These are phyloP conservation scores for Huso huso DNA, from an alignment of 2,797 vertebrate species.

Conservation along the genomic window DNA sequence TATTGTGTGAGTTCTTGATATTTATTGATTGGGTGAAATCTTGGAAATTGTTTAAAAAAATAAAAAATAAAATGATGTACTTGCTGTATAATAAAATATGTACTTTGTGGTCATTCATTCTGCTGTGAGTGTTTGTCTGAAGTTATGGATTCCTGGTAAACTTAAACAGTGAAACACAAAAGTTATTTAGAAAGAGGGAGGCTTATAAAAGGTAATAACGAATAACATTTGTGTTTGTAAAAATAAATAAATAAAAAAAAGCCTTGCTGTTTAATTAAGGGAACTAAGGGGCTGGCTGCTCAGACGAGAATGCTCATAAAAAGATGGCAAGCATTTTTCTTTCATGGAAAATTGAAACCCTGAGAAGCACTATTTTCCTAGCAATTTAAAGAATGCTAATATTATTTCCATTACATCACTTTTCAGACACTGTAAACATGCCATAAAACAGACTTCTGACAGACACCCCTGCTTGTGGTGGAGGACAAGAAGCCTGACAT, in stretches of 20 bases:
- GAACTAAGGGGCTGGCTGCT: not conserved
- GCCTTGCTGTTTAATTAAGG: not conserved
- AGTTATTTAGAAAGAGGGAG: too few species aligned
- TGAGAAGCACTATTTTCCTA: constrained; percentile 33
- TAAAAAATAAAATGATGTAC: too few species aligned
- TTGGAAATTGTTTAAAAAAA: too few species aligned
- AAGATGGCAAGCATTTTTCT: constrained; percentile 21
- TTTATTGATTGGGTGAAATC: too few species aligned
- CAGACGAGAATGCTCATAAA: not conserved
- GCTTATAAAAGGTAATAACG: too few species aligned
- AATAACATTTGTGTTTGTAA: too few species aligned
- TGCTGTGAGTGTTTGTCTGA: too few species aligned
- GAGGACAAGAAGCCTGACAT: constrained; percentile 21
- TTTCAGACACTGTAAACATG: constrained; percentile 35
- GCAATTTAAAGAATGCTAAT: constrained; percentile 30
- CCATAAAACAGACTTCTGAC: constrained; percentile 24
- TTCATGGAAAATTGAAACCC: constrained; percentile 45
- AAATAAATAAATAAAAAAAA: not conserved
- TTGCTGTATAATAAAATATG: too few species aligned
- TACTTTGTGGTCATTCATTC: too few species aligned
- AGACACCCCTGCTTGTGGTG: constrained; percentile 22
- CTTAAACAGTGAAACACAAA: too few species aligned
- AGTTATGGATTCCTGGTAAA: too few species aligned
- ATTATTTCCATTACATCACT: constrained; percentile 57
- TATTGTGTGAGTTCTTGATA: too few species aligned